These are phyloP conservation scores for Microdon myrmicae DNA, from an alignment of 2,888 invertebrate genomes.

Conservation along the genomic window DNA sequence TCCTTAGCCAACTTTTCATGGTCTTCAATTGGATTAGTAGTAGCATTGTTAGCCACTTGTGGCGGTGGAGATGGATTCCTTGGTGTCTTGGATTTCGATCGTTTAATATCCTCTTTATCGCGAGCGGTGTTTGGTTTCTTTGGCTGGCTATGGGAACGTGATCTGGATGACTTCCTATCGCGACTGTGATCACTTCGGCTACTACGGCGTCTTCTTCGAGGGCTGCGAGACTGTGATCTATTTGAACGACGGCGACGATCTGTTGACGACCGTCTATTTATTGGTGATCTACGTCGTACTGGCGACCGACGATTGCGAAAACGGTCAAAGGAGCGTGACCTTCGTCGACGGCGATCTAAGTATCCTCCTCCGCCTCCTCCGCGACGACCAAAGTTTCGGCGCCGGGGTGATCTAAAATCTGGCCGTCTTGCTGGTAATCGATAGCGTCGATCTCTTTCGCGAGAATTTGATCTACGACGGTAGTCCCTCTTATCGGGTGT, in stretches of 20 bases:
- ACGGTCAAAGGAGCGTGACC: conserved; percentile 60
- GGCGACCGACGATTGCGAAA: conserved; percentile 63
- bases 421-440: conserved; percentile 56
- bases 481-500: conserved; percentile 48
- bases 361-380: conserved; percentile 61
- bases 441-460: conserved; percentile 55
- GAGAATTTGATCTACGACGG: conserved; percentile 56
- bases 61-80: conserved; percentile 33
- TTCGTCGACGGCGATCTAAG: conserved; percentile 58
- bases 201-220: conserved; percentile 51
- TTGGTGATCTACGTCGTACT: conserved; percentile 53
- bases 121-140: conserved; percentile 38
- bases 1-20: conserved; percentile 63
- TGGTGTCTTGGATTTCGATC: conserved; percentile 34
- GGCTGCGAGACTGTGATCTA: conserved; percentile 40
- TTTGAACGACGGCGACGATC: conserved; percentile 52
- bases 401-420: conserved; percentile 59
- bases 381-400: conserved; percentile 56
- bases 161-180: conserved; percentile 54
- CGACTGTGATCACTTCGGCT: conserved; percentile 48
- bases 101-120: conserved; percentile 15
- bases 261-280: conserved; percentile 55
- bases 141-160: conserved; percentile 53
- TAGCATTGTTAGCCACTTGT: conserved; percentile 39
- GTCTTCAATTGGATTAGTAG: conserved; percentile 52